phyloP scores from a whole-genome alignment of 2,797 vertebrate species.

The Notoglanidium macrostoma region DNA sequence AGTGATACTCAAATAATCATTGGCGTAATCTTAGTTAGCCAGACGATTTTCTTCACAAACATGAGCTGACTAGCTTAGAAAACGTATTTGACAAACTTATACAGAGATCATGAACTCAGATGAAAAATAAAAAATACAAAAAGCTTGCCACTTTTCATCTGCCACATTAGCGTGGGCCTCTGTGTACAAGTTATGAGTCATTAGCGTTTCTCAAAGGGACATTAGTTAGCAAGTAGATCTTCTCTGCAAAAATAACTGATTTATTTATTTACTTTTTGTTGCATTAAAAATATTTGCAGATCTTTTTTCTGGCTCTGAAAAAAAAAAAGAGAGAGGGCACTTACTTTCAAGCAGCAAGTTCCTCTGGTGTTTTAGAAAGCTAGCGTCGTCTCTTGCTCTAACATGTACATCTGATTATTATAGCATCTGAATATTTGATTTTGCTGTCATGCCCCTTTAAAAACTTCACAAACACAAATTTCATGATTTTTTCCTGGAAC shows the following conservation, averaged over 20 bases:
- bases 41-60: background rate
- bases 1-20: background rate
- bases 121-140: background rate
- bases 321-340: background rate
- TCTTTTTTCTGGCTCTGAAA: background rate
- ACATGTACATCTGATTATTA: conserved; percentile 13
- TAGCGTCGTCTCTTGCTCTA: background rate
- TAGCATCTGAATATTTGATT: conserved; percentile 48
- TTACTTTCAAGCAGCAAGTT: background rate
- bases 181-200: background rate
- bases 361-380: too few species aligned
- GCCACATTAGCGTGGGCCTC: background rate
- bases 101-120: background rate
- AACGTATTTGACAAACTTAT: background rate
- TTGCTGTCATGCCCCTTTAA: conserved; percentile 52
- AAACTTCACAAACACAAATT: conserved; percentile 19
- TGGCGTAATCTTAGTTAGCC: too few species aligned
- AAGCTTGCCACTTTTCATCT: too few species aligned
- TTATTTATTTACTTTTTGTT: background rate
- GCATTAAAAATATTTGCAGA: background rate
- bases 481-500: background rate
- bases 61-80: background rate
- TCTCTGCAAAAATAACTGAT: background rate
- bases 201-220: background rate
- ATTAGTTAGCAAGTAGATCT: background rate